phyloP scores from a whole-genome alignment of 2,797 vertebrate genomes.

The Megaceryle alcyon region DNA sequence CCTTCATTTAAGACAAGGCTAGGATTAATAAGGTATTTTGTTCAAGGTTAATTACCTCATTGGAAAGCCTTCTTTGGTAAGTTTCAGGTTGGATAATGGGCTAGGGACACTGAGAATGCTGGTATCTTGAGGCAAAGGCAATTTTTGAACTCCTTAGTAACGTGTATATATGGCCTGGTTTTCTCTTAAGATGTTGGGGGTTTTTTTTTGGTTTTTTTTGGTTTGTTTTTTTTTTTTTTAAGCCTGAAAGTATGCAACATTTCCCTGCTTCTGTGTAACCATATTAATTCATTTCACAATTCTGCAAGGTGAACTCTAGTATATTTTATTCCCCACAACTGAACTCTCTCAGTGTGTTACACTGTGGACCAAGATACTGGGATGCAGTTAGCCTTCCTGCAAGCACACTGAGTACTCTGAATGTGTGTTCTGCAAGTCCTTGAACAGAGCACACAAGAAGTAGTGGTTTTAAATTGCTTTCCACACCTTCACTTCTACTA shows the following conservation, averaged over 20 bases:
- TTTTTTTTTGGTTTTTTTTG: no score
- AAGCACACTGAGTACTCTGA: background rate
- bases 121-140: background rate
- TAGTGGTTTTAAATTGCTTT: background rate
- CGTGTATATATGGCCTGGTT: background rate
- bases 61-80: background rate
- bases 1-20: background rate
- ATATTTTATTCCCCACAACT: background rate
- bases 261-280: background rate
- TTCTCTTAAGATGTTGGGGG: background rate
- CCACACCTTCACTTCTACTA: background rate
- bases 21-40: background rate
- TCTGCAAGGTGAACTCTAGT: background rate
- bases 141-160: background rate
- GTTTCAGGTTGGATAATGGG: background rate
- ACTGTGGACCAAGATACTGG: background rate
- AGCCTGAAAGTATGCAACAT: background rate
- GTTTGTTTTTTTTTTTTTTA: background rate
- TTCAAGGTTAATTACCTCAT: background rate
- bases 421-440: background rate
- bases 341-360: accelerated
- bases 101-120: background rate
- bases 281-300: background rate
- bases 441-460: background rate
- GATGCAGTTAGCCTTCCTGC: background rate